Conservation (phyloP, 2,113 vertebrate species). For the Pseudopipra pipra region DNA sequence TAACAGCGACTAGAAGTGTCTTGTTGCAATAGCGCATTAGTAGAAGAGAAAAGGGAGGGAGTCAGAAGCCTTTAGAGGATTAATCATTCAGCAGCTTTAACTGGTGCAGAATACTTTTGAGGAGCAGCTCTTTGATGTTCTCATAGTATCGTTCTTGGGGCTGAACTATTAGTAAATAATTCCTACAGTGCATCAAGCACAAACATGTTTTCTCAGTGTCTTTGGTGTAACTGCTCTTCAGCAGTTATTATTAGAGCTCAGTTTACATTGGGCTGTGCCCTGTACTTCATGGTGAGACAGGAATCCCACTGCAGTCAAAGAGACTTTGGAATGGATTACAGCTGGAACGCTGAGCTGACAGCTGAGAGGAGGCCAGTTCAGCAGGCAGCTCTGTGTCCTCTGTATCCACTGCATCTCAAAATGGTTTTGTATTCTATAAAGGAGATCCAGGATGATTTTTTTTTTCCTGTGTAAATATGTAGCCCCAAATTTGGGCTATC, state of each 20-base stretch:
- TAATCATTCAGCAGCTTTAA: conserved; percentile 30
- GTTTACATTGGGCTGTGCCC: background rate
- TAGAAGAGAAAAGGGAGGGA: background rate
- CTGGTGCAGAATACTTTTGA: background rate
- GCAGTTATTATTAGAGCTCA: background rate
- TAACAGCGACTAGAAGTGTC: background rate
- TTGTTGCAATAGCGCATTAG: background rate
- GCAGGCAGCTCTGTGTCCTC: background rate
- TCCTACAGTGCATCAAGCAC: background rate
- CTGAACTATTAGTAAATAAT: background rate
- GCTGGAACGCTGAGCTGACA: background rate
- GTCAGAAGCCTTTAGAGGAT: conserved; percentile 4
- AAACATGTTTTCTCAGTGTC: background rate
- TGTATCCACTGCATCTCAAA: background rate
- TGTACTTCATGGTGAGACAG: background rate
- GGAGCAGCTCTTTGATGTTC: background rate
- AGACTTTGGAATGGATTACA: background rate
- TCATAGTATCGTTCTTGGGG: conserved; percentile 1
- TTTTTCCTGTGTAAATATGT: background rate
- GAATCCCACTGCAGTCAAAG: background rate
- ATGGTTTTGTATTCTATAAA: background rate
- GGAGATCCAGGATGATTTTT: background rate
- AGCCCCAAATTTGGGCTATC: background rate
- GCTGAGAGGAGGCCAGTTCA: background rate
- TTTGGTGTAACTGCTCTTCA: background rate